Evolutionary conservation across 2,888 invertebrate species (phyloP).

Genomic region (Carterocephalus palaemon): DNA sequence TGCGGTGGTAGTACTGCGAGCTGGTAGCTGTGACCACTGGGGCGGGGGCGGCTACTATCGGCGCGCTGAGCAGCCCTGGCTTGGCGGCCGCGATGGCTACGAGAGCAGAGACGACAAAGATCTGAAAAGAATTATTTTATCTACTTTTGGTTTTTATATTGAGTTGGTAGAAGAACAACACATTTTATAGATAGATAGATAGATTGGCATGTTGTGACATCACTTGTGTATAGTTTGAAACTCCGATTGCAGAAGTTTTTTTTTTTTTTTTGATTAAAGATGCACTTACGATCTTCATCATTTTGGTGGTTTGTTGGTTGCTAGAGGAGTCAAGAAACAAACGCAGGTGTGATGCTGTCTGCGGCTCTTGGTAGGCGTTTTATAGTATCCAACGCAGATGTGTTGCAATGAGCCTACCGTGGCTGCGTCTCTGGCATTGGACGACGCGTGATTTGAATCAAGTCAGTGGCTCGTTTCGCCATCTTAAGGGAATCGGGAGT

Average conservation of each 20-base stretch:
- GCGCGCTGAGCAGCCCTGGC: slow-evolving; percentile 49
- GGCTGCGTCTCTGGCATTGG: slow-evolving; percentile 66
- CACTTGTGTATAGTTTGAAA: no score
- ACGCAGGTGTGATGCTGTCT: slow-evolving; percentile 51
- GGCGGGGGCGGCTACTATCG: slow-evolving; percentile 58
- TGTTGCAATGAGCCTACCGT: slow-evolving; percentile 52
- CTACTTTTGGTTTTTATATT: neutral
- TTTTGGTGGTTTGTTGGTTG: slow-evolving; percentile 50
- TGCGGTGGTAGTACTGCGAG: slow-evolving; percentile 83
- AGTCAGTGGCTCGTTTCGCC: slow-evolving; percentile 33
- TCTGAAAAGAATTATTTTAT: slow-evolving; percentile 40
- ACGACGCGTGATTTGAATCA: slow-evolving; percentile 60
- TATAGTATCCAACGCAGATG: slow-evolving; percentile 46
- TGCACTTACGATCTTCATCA: slow-evolving; percentile 69
- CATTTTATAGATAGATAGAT: no score
- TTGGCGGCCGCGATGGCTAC: slow-evolving; percentile 61
- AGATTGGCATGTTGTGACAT: no score
- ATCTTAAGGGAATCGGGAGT: slow-evolving; percentile 39
- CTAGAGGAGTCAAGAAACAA: slow-evolving; percentile 32
- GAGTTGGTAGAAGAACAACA: no score
- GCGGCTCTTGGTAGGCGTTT: slow-evolving; percentile 43
- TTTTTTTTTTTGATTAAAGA: neutral
- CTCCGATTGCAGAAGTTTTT: no score
- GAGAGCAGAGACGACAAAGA: slow-evolving; percentile 57
- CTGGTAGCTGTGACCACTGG: slow-evolving; percentile 82